A percentile compares a stretch with the other conserved stretches of the same genome.
phyloP scores from a whole-genome alignment of 35 echinoderm and acorn worm genomes.

The Heliocidaris erythrogramma region DNA sequence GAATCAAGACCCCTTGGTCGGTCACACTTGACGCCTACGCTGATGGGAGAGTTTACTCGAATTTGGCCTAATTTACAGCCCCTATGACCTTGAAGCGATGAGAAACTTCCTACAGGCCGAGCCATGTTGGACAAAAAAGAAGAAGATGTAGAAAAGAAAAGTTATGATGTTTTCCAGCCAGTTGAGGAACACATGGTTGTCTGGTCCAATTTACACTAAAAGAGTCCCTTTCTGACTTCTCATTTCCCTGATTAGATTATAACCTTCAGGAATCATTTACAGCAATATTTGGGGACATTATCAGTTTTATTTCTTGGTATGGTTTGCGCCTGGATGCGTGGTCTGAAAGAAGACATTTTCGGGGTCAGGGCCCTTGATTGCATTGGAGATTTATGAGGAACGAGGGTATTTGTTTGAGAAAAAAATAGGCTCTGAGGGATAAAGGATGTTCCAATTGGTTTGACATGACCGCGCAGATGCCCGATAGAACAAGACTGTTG shows the following conservation, averaged over 20 bases:
- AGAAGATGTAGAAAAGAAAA: neutral
- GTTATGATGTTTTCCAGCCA: neutral
- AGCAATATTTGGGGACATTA: neutral
- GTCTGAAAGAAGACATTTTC: neutral
- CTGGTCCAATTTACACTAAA: neutral
- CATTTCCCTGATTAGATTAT: neutral
- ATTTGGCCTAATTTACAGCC: slow-evolving; percentile 11
- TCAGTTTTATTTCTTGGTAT: neutral
- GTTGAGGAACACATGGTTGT: neutral
- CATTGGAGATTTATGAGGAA: neutral
- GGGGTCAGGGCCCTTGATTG: neutral
- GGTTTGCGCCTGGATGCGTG: neutral
- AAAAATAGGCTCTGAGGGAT: neutral
- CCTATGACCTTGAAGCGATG: neutral
- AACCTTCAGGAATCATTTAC: slow-evolving; percentile 10
- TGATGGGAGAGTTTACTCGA: neutral
- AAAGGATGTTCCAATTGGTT: neutral
- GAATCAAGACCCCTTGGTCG: neutral
- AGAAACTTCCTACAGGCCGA: neutral
- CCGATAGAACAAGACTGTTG: neutral
- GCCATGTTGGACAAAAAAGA: neutral
- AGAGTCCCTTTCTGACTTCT: neutral
- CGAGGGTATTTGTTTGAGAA: neutral
- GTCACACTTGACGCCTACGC: neutral
- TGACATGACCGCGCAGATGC: neutral